phyloP scores from a whole-genome alignment of 2,113 vertebrate genomes.

The Ctenomys sociabilis region DNA sequence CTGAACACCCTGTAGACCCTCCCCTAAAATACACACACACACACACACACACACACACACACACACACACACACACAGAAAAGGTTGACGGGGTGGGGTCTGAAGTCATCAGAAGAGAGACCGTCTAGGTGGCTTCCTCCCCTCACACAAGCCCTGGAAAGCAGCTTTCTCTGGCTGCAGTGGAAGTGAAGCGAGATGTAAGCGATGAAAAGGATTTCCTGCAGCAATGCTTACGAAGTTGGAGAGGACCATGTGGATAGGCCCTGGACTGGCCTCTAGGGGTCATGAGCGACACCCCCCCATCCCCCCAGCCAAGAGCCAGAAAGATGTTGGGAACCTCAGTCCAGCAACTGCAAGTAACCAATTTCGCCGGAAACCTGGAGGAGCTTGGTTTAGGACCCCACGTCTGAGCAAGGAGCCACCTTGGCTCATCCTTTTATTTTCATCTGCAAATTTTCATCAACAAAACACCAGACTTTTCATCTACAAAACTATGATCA shows the following conservation, averaged over 20 bases:
- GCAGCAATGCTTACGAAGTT: background rate
- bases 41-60: too few species aligned
- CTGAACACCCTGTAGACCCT: too few species aligned
- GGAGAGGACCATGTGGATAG: background rate
- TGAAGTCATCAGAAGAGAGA: background rate
- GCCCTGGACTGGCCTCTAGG: background rate
- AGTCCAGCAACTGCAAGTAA: background rate
- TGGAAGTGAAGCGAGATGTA: background rate
- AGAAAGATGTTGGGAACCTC: background rate
- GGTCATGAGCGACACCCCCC: background rate
- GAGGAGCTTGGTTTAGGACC: background rate
- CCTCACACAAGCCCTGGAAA: background rate
- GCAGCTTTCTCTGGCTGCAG: background rate
- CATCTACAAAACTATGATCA: background rate
- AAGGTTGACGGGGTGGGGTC: too few species aligned
- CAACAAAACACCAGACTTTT: background rate
- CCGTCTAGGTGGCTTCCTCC: background rate
- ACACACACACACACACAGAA: too few species aligned
- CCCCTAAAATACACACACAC: too few species aligned
- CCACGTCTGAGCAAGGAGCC: background rate
- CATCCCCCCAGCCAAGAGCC: background rate
- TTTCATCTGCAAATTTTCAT: background rate
- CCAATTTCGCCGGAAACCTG: background rate
- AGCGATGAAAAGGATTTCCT: background rate
- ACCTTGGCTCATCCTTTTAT: background rate